Evolutionary conservation across 1,140 invertebrate genomes (phyloP).

Genomic region (Aphaenogaster floridana): DNA sequence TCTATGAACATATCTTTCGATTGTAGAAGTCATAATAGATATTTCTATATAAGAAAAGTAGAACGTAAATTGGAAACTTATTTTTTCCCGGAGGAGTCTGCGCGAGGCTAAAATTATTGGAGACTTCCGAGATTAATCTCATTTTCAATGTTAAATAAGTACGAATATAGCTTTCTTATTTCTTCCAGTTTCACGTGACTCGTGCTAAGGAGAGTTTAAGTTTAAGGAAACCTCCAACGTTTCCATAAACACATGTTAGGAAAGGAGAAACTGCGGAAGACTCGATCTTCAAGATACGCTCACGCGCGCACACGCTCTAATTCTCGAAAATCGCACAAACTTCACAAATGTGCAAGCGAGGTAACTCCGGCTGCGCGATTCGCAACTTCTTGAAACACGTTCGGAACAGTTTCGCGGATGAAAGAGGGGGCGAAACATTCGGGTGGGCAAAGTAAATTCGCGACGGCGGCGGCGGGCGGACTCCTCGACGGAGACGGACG

Average conservation of each 20-base stretch:
- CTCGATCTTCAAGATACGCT: conserved; percentile 28
- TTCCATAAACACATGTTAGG: not conserved
- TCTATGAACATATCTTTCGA: not conserved
- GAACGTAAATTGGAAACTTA: not conserved
- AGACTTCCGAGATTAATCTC: not conserved
- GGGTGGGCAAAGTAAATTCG: conserved; percentile 52
- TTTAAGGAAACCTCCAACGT: not conserved
- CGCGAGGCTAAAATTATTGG: not conserved
- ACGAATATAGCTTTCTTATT: not conserved
- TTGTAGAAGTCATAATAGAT: not conserved
- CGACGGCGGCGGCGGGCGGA: not conserved
- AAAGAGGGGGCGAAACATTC: conserved; percentile 57
- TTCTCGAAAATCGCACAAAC: conserved; percentile 51
- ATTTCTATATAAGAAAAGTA: not conserved
- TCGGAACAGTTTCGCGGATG: conserved; percentile 45
- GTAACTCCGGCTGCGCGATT: conserved; percentile 40
- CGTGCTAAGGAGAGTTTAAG: not conserved
- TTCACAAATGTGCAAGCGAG: conserved; percentile 40
- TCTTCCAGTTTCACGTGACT: not conserved
- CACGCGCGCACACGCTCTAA: conserved; percentile 18
- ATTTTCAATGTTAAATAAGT: not conserved
- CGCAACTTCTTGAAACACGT: conserved; percentile 61
- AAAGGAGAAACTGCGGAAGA: conserved; percentile 12
- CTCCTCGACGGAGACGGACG: conserved; percentile 40
- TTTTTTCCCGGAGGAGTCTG: not conserved